These are phyloP conservation scores for Chymomyza procnemis DNA, from an alignment of 2,888 invertebrate species.

Conservation along the genomic window DNA sequence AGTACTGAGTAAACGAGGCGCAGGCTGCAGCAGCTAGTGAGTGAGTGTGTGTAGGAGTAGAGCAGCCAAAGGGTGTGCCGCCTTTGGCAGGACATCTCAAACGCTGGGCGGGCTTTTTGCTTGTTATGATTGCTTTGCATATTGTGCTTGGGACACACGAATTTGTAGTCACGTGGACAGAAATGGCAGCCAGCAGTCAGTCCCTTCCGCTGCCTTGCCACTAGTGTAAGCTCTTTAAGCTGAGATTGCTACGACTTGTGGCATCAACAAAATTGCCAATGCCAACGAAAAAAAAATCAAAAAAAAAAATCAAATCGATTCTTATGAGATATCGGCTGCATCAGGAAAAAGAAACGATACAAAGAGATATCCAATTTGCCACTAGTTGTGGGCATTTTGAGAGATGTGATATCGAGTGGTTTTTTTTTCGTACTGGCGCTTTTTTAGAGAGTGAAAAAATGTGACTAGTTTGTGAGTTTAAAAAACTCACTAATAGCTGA, in stretches of 20 bases:
- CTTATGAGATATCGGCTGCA: too few relatives aligned
- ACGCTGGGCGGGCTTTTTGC: slow-evolving; percentile 6
- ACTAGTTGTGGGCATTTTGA: too few relatives aligned
- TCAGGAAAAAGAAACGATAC: too few relatives aligned
- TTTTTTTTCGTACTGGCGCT: too few relatives aligned
- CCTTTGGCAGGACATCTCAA: neutral
- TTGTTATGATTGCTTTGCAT: slow-evolving; percentile 33
- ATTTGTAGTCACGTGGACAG: neutral
- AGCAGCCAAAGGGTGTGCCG: neutral
- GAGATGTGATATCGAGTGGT: too few relatives aligned
- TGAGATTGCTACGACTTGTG: neutral
- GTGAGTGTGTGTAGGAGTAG: neutral
- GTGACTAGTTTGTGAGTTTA: too few relatives aligned
- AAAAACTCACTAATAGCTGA: too few relatives aligned
- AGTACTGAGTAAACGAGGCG: neutral
- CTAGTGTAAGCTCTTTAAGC: neutral
- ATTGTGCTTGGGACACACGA: slow-evolving; percentile 2
- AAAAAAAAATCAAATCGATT: too few relatives aligned
- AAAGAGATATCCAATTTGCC: too few relatives aligned
- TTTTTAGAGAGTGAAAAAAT: too few relatives aligned
- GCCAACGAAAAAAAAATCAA: too few relatives aligned
- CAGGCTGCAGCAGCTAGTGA: neutral
- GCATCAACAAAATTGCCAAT: neutral
- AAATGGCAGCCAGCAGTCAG: too few relatives aligned
- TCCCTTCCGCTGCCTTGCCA: neutral